Percentiles rank a stretch among this genome's conserved stretches.
These are phyloP conservation scores for Palythoa caribaeorum DNA, from an alignment of 92 coral and sea anemone genomes.

Conservation along the genomic window DNA sequence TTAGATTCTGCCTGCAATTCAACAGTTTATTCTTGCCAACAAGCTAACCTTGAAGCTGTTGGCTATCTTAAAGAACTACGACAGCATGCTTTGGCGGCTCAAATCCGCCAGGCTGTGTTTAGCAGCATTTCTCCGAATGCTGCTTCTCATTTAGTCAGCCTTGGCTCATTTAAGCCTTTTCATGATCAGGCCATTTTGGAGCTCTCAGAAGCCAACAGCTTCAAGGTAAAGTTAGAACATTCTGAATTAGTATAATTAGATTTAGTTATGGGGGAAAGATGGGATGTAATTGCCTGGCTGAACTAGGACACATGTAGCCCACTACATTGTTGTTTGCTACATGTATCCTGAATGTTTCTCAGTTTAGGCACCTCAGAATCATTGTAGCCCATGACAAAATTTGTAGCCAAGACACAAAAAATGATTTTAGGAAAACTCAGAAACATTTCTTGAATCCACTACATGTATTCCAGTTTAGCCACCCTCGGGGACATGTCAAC, in stretches of 20 bases:
- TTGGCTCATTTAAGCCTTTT: not conserved
- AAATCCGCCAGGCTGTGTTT: too few species aligned
- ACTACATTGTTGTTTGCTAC: too few species aligned
- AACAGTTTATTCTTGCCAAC: constrained; percentile 11
- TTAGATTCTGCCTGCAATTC: constrained; percentile 7
- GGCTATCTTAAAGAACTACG: constrained; percentile 23
- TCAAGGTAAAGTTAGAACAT: constrained; percentile 6
- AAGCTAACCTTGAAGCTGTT: constrained; percentile 20
- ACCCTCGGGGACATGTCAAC: too few species aligned
- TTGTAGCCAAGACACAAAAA: too few species aligned
- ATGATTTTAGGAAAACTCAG: too few species aligned
- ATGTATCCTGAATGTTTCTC: too few species aligned
- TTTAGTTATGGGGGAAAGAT: not conserved
- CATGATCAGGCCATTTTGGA: constrained; percentile 10
- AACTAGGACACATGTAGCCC: too few species aligned
- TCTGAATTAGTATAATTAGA: not conserved
- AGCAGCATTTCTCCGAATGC: not conserved
- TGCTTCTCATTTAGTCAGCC: constrained; percentile 16
- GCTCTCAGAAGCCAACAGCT: constrained; percentile 27
- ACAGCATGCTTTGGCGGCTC: constrained; percentile 14
- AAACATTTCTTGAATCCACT: too few species aligned
- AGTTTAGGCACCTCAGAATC: too few species aligned
- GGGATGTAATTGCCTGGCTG: too few species aligned
- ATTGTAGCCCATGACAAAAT: too few species aligned
- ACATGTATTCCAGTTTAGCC: too few species aligned